Evolutionary conservation across 2,113 vertebrate genomes (phyloP).

Genomic region (Dipodomys merriami): DNA sequence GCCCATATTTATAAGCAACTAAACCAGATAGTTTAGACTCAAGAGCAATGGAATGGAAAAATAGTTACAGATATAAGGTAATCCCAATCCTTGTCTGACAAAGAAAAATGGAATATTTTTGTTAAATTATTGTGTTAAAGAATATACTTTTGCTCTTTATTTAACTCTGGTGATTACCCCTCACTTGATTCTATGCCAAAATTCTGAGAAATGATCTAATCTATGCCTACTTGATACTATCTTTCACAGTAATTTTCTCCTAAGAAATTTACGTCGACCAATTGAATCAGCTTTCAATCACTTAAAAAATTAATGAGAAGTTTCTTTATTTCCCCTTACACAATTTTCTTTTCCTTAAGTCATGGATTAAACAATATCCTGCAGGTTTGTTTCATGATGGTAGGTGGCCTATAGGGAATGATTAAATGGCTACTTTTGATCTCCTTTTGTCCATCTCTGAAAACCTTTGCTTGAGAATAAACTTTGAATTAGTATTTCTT

Average conservation of each 20-base stretch:
- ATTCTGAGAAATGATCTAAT: no score
- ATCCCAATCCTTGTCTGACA: background rate
- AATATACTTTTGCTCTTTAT: background rate
- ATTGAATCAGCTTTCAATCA: background rate
- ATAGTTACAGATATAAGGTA: background rate
- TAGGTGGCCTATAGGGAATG: background rate
- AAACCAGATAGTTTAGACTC: background rate
- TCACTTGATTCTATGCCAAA: no score
- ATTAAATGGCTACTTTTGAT: slow-evolving; percentile 27
- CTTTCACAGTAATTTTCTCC: background rate
- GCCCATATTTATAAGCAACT: slow-evolving; percentile 11
- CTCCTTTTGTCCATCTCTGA: slow-evolving; percentile 11
- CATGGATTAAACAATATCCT: slow-evolving; percentile 18
- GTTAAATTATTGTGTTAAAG: background rate
- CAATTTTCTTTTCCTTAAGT: background rate
- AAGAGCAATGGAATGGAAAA: background rate
- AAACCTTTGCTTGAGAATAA: slow-evolving; percentile 37
- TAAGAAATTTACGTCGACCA: background rate
- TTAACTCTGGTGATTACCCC: background rate
- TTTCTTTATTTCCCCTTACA: background rate
- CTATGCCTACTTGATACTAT: background rate
- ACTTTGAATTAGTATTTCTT: slow-evolving; percentile 6
- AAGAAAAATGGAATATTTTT: slow-evolving; percentile 1
- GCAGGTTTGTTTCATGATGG: background rate
- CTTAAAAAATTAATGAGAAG: slow-evolving; percentile 15